phyloP scores from a whole-genome alignment of 2,888 invertebrate species.

The Unio pictorum region DNA sequence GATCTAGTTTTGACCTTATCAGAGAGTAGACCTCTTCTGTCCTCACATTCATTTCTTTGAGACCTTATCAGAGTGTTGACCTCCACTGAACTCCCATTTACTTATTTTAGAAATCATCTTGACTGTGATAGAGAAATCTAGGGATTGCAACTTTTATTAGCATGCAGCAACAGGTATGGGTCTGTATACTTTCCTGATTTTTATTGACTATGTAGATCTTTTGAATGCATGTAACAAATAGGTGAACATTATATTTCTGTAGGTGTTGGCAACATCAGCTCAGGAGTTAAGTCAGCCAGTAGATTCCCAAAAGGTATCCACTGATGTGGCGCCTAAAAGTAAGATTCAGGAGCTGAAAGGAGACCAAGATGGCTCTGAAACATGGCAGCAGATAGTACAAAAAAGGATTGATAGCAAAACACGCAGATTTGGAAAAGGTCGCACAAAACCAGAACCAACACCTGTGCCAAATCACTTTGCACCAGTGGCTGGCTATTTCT shows the following conservation, averaged over 20 bases:
- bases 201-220: no score
- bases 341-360: slow-evolving; percentile 69
- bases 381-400: slow-evolving; percentile 78
- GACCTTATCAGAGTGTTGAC: no score
- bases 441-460: slow-evolving; percentile 70
- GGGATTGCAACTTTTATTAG: no score
- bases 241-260: background rate
- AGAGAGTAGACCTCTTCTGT: no score
- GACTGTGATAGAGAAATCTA: no score
- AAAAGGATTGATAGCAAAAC: slow-evolving; percentile 83
- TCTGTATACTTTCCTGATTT: no score
- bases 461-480: slow-evolving; percentile 79
- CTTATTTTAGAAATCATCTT: no score
- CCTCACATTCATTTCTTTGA: no score
- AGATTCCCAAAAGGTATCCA: slow-evolving; percentile 11
- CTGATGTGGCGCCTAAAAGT: slow-evolving; percentile 65
- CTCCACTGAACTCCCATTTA: no score
- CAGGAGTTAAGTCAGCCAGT: slow-evolving; percentile 61
- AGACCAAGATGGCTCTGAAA: slow-evolving; percentile 31
- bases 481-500: slow-evolving; percentile 84
- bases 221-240: no score
- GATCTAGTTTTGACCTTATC: no score
- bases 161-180: no score
- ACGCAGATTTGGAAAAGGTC: slow-evolving; percentile 74
- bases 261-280: slow-evolving; percentile 64